phyloP scores from a whole-genome alignment of 2,113 vertebrate species.

The Ahaetulla prasina region DNA sequence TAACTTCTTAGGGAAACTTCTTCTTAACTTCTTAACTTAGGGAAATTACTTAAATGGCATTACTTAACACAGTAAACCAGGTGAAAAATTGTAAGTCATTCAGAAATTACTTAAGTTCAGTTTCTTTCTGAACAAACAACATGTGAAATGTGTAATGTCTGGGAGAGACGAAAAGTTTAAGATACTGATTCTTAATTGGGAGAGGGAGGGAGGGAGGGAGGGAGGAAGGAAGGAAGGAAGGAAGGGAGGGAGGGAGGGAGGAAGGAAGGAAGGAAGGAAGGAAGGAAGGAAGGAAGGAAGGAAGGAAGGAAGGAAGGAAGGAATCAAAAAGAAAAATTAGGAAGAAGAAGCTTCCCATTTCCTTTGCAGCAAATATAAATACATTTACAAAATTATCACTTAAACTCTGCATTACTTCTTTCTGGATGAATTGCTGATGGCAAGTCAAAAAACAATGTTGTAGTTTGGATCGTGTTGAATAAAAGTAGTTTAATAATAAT shows the following conservation, averaged over 20 bases:
- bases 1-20: too few relatives aligned
- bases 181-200: background rate
- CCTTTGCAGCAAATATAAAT: background rate
- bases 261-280: accelerated
- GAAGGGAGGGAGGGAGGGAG: too few relatives aligned
- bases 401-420: background rate
- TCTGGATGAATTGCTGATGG: background rate
- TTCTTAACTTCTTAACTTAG: background rate
- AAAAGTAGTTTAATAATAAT: background rate
- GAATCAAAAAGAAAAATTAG: background rate
- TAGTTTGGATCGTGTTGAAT: background rate
- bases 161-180: background rate
- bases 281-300: background rate
- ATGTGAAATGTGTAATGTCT: background rate
- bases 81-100: background rate
- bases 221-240: accelerated
- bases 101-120: background rate
- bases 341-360: background rate
- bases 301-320: background rate
- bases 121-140: background rate
- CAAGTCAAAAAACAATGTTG: background rate
- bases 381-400: background rate
- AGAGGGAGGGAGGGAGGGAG: too few relatives aligned
- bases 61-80: background rate
- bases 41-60: background rate